These are phyloP conservation scores for Eira barbara DNA, from an alignment of 2,113 vertebrate genomes.

Conservation along the genomic window DNA sequence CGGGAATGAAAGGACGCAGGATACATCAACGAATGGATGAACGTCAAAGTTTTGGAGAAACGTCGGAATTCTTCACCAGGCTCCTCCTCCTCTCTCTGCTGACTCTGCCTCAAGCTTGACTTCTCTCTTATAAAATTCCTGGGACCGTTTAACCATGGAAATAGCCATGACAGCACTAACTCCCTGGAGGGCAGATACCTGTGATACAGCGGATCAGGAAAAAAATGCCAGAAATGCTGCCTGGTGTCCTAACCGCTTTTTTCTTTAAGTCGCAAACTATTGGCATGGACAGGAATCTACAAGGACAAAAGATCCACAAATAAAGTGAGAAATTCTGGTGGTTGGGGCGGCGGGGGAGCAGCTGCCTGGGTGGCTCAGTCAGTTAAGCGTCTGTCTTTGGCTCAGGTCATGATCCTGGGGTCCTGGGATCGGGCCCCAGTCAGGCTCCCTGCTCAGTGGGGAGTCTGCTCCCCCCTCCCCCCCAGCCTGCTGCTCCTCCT, in stretches of 20 bases:
- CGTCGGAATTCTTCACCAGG: background rate
- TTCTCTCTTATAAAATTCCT: background rate
- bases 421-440: too few relatives aligned
- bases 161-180: fast-evolving
- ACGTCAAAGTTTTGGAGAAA: background rate
- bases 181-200: background rate
- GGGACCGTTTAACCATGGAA: background rate
- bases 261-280: background rate
- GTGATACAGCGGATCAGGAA: background rate
- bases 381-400: too few relatives aligned
- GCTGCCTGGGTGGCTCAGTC: too few relatives aligned
- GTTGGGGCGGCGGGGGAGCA: too few relatives aligned
- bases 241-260: background rate
- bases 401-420: too few relatives aligned
- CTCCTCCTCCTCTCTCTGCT: background rate
- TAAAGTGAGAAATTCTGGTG: too few relatives aligned
- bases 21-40: background rate
- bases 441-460: too few relatives aligned
- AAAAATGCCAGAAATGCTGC: background rate
- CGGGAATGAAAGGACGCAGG: fast-evolving
- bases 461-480: too few relatives aligned
- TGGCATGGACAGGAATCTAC: background rate
- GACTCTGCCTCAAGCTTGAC: background rate
- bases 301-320: background rate
- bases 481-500: too few relatives aligned